Conservation (phyloP, 1,140 invertebrate species). For the Chlorops oryzae region DNA sequence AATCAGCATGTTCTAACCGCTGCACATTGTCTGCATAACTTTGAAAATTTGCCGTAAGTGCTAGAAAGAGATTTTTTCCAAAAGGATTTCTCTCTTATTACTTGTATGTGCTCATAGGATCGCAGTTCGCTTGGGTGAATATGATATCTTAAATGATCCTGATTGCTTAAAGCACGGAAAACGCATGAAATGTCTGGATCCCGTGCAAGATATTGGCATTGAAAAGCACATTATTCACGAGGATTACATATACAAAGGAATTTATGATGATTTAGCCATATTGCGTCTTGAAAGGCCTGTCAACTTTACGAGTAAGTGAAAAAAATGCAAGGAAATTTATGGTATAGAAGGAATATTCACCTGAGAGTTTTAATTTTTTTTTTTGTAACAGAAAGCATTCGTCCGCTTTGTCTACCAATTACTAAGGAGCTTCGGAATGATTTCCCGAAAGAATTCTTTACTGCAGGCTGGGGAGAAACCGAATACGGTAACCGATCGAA, state of each 20-base stretch:
- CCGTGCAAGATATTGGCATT: slow-evolving; percentile 52
- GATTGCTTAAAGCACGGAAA: slow-evolving; percentile 51
- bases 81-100: no score
- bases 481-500: slow-evolving; percentile 44
- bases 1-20: slow-evolving; percentile 58
- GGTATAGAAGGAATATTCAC: no score
- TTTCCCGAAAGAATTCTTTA: slow-evolving; percentile 55
- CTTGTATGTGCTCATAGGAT: no score
- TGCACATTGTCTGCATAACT: slow-evolving; percentile 60
- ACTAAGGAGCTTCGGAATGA: slow-evolving; percentile 71
- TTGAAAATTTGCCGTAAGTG: no score
- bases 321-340: no score
- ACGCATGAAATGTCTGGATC: slow-evolving; percentile 49
- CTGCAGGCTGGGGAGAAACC: slow-evolving; percentile 64
- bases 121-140: slow-evolving; percentile 57
- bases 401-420: slow-evolving; percentile 70
- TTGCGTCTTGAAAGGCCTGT: slow-evolving; percentile 37
- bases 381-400: slow-evolving; percentile 50
- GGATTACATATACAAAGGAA: slow-evolving; percentile 51
- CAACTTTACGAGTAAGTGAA: background rate
- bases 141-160: slow-evolving; percentile 51
- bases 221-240: slow-evolving; percentile 56
- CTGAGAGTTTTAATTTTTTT: background rate
- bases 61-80: no score
- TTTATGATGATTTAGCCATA: slow-evolving; percentile 63